Conservation (phyloP, 2,888 invertebrate genomes). For the Diaprepes abbreviatus region DNA sequence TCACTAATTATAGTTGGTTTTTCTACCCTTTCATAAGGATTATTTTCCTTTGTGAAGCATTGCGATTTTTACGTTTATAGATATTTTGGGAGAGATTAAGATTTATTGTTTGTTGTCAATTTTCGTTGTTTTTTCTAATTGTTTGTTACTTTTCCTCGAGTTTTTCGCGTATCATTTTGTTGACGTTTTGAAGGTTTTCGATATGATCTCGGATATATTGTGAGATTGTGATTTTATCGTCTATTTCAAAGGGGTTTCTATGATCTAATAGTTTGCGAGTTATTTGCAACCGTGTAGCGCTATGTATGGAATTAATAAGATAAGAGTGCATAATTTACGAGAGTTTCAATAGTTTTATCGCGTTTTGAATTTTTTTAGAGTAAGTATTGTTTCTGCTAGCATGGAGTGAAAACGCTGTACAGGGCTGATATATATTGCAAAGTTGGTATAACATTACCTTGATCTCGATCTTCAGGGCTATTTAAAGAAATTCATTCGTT, state of each 20-base stretch:
- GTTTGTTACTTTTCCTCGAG: not conserved
- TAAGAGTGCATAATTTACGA: constrained; percentile 27
- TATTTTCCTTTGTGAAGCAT: not conserved
- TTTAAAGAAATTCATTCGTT: no score
- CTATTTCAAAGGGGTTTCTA: constrained; percentile 47
- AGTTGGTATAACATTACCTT: no score
- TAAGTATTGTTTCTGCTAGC: constrained; percentile 15
- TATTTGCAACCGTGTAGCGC: constrained; percentile 35
- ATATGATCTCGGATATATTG: constrained; percentile 40
- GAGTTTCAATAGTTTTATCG: constrained; percentile 22
- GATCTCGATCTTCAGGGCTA: no score
- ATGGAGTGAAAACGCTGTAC: constrained; percentile 38
- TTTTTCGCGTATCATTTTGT: constrained; percentile 36
- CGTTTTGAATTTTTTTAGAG: constrained; percentile 15
- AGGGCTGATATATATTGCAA: no score
- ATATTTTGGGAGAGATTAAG: not conserved
- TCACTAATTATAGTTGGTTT: not conserved
- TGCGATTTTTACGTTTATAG: not conserved
- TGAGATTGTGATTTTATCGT: constrained; percentile 33
- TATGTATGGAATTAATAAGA: not conserved
- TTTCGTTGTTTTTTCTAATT: not conserved
- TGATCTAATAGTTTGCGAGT: constrained; percentile 32
- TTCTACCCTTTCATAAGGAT: not conserved
- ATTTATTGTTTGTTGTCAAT: not conserved
- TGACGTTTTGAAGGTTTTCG: constrained; percentile 38